Percentiles rank a stretch among this genome's conserved stretches.
Evolutionary conservation across 2,797 vertebrate genomes (phyloP).

Genomic region (Pyrocephalus nanus): DNA sequence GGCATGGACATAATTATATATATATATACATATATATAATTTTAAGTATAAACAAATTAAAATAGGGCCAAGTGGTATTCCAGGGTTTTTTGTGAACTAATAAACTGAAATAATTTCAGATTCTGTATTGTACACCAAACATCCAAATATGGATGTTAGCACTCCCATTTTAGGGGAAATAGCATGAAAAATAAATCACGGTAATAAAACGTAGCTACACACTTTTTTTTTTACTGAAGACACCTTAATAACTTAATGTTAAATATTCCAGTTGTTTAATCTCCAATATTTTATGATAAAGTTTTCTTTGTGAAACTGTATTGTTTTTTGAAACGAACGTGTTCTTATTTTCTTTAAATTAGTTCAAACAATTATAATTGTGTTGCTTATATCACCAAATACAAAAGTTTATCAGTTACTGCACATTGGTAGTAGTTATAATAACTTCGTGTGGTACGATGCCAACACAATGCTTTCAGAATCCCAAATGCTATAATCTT

Average conservation of each 20-base stretch:
- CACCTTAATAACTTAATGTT: neutral
- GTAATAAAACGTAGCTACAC: neutral
- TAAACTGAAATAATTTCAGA: neutral
- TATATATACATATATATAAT: too few species aligned
- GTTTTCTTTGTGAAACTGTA: neutral
- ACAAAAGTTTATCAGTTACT: constrained; percentile 21
- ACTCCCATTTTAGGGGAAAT: neutral
- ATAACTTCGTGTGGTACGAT: neutral
- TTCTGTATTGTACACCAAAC: neutral
- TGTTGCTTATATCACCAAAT: neutral
- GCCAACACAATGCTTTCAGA: neutral
- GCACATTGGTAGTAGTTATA: neutral
- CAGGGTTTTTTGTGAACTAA: neutral
- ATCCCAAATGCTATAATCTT: constrained; percentile 23
- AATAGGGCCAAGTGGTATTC: neutral
- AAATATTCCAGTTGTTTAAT: neutral
- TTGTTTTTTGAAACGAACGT: neutral
- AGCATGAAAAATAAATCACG: neutral
- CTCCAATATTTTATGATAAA: neutral
- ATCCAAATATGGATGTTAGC: neutral
- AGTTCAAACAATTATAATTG: neutral
- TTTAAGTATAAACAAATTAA: neutral
- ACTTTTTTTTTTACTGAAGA: neutral
- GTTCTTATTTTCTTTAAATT: neutral
- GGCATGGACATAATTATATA: neutral